Percentiles rank a stretch among this genome's conserved stretches.
These are phyloP conservation scores for Drosophila repleta DNA, from an alignment of 1,140 invertebrate species.

Conservation along the genomic window DNA sequence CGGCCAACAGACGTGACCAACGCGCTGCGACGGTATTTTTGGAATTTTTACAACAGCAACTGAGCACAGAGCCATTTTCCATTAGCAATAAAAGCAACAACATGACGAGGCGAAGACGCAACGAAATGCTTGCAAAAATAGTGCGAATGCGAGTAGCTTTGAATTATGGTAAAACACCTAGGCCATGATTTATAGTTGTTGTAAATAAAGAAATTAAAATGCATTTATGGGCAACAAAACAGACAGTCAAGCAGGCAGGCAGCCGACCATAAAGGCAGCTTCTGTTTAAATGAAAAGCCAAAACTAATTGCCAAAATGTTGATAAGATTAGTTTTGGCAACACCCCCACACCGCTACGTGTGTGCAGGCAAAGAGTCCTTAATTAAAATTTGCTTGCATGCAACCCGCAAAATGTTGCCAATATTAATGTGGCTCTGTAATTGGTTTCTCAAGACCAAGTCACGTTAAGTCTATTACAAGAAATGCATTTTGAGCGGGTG, in stretches of 20 bases:
- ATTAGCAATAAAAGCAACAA: conserved; percentile 37
- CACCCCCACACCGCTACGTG: conserved; percentile 33
- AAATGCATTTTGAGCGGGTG: conserved; percentile 70
- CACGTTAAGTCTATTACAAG: conserved; percentile 80
- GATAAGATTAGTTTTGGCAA: conserved; percentile 70
- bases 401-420: conserved; percentile 63
- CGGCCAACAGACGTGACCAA: conserved; percentile 60
- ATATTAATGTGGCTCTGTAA: conserved; percentile 81
- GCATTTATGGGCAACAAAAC: conserved; percentile 63
- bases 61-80: conserved; percentile 39
- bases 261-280: conserved; percentile 17
- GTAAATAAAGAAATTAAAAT: conserved; percentile 83
- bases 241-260: not conserved
- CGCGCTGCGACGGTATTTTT: conserved; percentile 68
- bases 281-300: conserved; percentile 27
- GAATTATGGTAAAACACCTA: conserved; percentile 76
- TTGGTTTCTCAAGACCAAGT: conserved; percentile 79
- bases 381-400: conserved; percentile 73
- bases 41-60: conserved; percentile 74
- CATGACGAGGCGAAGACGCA: conserved; percentile 20
- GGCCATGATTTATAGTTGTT: conserved; percentile 77
- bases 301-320: conserved; percentile 77
- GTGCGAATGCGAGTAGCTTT: conserved; percentile 71
- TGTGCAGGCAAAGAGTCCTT: conserved; percentile 48
- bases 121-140: conserved; percentile 59